Percentiles rank a stretch among this genome's conserved stretches.
Conservation (phyloP, 2,888 invertebrate genomes). For the Tipula vernalis region DNA sequence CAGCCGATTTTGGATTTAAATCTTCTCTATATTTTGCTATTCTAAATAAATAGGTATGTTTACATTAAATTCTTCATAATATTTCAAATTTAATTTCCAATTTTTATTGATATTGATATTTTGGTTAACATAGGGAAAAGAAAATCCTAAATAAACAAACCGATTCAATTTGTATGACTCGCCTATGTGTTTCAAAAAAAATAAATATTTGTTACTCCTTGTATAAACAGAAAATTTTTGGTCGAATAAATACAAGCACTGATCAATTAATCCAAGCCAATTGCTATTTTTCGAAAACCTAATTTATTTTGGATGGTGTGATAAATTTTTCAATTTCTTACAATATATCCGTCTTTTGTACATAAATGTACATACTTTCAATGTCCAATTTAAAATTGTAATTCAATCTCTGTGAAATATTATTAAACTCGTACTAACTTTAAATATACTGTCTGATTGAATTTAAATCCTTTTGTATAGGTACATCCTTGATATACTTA, state of each 20-base stretch:
- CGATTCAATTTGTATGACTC: neutral
- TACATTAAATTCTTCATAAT: too few species aligned
- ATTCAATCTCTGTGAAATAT: neutral
- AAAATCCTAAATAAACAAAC: neutral
- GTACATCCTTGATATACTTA: neutral
- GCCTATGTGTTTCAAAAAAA: neutral
- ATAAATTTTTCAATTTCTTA: neutral
- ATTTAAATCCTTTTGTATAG: neutral
- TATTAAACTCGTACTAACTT: neutral
- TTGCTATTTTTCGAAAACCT: neutral
- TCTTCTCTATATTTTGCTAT: too few species aligned
- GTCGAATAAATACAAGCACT: neutral
- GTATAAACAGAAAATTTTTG: neutral
- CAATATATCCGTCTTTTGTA: too few species aligned
- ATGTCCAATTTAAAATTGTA: neutral
- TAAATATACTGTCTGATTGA: neutral
- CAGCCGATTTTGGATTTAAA: too few species aligned
- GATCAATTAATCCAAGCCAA: neutral
- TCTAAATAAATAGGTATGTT: too few species aligned
- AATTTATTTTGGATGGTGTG: neutral
- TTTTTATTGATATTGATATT: neutral
- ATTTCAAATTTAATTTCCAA: neutral
- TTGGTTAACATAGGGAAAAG: neutral
- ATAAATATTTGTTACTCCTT: neutral
- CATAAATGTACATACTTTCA: neutral